phyloP scores from a whole-genome alignment of 37 sponge, comb jelly and placozoan genomes.

The Halichondria panicea region DNA sequence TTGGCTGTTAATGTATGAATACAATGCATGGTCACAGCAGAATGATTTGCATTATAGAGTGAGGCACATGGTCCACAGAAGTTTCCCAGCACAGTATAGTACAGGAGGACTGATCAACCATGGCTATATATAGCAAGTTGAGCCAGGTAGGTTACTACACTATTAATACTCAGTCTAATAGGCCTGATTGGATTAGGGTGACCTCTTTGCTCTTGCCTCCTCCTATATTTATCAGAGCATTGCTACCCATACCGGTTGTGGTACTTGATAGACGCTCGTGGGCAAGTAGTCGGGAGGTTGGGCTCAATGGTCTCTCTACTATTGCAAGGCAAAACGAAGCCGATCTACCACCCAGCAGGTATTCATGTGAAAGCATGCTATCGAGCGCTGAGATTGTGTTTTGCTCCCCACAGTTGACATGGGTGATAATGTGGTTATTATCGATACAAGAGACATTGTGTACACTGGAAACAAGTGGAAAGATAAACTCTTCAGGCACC shows the following conservation, averaged over 20 bases:
- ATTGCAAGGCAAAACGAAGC: slow-evolving; percentile 90
- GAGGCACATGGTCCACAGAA: slow-evolving; percentile 2
- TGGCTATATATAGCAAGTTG: slow-evolving; percentile 54
- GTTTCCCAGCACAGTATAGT: too few species aligned
- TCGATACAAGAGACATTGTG: slow-evolving; percentile 71
- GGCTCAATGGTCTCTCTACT: slow-evolving; percentile 61
- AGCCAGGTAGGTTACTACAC: slow-evolving; percentile 26
- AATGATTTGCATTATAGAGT: too few species aligned
- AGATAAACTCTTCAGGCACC: slow-evolving; percentile 86
- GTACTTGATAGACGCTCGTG: slow-evolving; percentile 79
- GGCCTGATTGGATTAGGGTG: neutral
- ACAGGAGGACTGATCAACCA: neutral
- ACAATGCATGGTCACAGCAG: too few species aligned
- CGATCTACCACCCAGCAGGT: slow-evolving; percentile 93
- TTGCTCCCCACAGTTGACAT: slow-evolving; percentile 74
- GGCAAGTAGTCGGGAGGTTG: slow-evolving; percentile 80
- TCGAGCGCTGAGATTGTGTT: neutral
- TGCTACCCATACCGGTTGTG: slow-evolving; percentile 82
- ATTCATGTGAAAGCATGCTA: neutral
- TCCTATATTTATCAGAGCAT: slow-evolving; percentile 42
- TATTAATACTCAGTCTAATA: neutral
- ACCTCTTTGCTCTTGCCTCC: neutral
- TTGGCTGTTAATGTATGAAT: too few species aligned
- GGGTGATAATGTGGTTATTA: slow-evolving; percentile 87
- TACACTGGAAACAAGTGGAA: slow-evolving; percentile 87